Conservation (phyloP, 2,797 vertebrate genomes). For the Catamblyrhynchus diadema region DNA sequence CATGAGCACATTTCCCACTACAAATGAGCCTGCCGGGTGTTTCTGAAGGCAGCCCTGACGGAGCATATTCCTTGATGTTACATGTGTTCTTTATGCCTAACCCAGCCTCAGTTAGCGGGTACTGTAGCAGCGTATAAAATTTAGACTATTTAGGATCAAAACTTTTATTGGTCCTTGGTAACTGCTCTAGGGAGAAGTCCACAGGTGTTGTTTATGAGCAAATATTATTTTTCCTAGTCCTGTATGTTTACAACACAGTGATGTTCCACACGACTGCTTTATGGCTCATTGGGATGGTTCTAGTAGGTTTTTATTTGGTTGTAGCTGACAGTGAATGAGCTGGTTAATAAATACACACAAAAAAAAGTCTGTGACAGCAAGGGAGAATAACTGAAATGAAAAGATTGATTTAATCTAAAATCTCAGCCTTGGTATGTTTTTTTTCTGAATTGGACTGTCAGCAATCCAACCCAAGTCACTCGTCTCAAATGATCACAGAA, state of each 20-base stretch:
- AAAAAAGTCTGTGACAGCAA: background rate
- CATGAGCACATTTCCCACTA: background rate
- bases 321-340: background rate
- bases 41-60: background rate
- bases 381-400: background rate
- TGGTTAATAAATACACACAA: background rate
- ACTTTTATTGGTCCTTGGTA: background rate
- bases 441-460: background rate
- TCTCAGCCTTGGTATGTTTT: background rate
- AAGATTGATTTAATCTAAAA: background rate
- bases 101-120: background rate
- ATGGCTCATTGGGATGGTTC: background rate
- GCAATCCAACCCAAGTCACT: background rate
- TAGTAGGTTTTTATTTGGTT: background rate
- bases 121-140: background rate
- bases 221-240: constrained; percentile 14
- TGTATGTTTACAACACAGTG: constrained; percentile 27
- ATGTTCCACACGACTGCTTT: background rate
- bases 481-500: accelerated
- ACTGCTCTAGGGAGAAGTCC: background rate
- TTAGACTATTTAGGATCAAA: background rate
- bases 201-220: constrained; percentile 38
- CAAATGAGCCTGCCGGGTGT: background rate
- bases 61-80: background rate
- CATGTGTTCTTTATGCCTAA: background rate